Conservation (phyloP, 2,113 vertebrate genomes). For the Paratilapia polleni region DNA sequence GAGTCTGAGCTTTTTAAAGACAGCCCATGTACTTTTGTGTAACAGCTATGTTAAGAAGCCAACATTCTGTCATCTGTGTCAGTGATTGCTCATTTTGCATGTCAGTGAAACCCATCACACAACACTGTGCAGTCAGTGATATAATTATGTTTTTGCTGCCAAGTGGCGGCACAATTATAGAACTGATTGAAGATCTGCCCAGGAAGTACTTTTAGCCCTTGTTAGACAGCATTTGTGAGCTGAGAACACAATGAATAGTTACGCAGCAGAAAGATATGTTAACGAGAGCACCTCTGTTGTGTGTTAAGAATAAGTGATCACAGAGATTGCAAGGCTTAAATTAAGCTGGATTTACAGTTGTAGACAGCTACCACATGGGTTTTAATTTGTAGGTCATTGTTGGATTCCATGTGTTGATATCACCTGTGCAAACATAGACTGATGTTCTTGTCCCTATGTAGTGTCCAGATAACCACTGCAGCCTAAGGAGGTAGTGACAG, state of each 20-base stretch:
- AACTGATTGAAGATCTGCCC: neutral
- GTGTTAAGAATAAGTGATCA: neutral
- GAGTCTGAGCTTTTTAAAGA: neutral
- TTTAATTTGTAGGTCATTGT: neutral
- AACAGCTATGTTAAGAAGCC: neutral
- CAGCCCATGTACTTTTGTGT: neutral
- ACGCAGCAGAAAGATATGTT: neutral
- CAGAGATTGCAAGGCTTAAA: neutral
- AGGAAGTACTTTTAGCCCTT: neutral
- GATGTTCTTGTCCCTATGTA: accelerated
- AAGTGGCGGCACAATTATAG: neutral
- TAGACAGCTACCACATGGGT: neutral
- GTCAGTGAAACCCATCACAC: neutral
- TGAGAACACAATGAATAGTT: neutral
- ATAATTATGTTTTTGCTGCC: constrained; percentile 1
- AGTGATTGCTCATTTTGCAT: neutral
- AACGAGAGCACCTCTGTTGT: neutral
- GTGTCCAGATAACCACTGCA: neutral
- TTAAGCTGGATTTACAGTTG: neutral
- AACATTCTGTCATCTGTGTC: constrained; percentile 22
- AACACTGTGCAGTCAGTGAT: neutral
- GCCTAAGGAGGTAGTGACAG: neutral
- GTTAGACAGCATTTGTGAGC: neutral
- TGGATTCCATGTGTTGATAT: neutral
- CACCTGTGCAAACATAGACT: neutral